Percentiles rank a stretch among this genome's conserved stretches.
Evolutionary conservation across 2,797 vertebrate species (phyloP).

Genomic region (Ispidina picta): DNA sequence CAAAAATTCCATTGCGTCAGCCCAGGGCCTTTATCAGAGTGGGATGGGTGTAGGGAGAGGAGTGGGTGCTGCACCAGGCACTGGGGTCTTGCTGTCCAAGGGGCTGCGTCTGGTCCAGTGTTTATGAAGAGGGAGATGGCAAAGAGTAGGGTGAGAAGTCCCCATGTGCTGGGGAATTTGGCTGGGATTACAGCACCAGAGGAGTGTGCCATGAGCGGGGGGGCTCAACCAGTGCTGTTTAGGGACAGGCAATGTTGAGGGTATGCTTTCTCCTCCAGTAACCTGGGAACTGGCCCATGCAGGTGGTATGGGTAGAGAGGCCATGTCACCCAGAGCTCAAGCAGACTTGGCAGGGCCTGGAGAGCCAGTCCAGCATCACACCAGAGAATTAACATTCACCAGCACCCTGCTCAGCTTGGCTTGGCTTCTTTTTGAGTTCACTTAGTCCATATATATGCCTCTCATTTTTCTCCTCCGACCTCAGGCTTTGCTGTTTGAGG

Average conservation of each 20-base stretch:
- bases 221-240: neutral
- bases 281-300: neutral
- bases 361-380: neutral
- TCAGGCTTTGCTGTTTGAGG: conserved; percentile 1
- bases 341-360: neutral
- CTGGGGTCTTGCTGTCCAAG: accelerated
- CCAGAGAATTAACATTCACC: conserved; percentile 60
- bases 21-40: neutral
- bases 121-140: neutral
- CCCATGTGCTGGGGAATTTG: neutral
- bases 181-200: neutral
- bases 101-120: neutral
- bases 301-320: neutral
- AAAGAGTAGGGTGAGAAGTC: neutral
- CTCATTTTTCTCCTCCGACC: neutral
- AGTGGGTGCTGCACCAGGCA: neutral
- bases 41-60: neutral
- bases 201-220: neutral
- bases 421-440: conserved; percentile 54
- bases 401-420: conserved; percentile 45
- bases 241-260: neutral
- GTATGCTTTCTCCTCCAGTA: neutral
- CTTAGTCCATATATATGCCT: neutral
- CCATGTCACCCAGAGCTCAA: neutral
- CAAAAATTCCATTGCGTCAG: neutral